Evolutionary conservation across 2,797 vertebrate species (phyloP), one percentile per base, ranked within the genome.

Genomic region (Morus bassanus): DNA sequence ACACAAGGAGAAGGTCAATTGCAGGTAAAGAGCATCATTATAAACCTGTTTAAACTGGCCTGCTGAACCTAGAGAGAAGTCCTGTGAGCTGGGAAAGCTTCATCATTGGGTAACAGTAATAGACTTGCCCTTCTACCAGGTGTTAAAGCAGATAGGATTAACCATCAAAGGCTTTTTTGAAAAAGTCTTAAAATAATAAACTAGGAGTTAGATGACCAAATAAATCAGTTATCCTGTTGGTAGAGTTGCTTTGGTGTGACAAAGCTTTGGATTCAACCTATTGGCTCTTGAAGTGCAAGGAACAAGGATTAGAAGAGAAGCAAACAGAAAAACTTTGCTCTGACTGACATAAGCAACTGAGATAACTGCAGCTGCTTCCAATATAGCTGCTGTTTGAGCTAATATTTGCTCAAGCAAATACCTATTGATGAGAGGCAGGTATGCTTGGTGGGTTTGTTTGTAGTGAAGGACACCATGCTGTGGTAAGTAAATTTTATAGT

Each of bases 311-410:
- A 88, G 57, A 73, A 70, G 78, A 92, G 72, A 68, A 88, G 75
- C 69, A 86, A 91, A 76, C 14, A 77, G 51, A 94, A 85, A 65
- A 77, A 28, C 68, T 73, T 65, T 88, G 37, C 53, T 95, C 39
- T 68, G 53, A 74, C 22, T 67, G 60, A 73, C 27, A 43, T 53
- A 56, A 69, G 50, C 61, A 76, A 31, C 33, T 75, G 60, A 91
- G 91, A 80, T 90, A 95, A 82, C 68, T 78, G 46, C 70, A 93
- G 68, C 64, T 93, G 57, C 65, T 74, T 82, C 43, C 61, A 91
- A 33, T 41, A 19, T 35, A 79, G 64, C 64, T 96, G 81, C 60
- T 91, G 22, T 77, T 85, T 79, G 78, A 92, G 53, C 53, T 89
- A 83, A 80, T 91, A 67, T 89, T 96, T 95, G 57, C n/a, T 82